Evolutionary conservation across 37 sponge, comb jelly and placozoan species (phyloP).

Genomic region (Cladorhizidae sp.): DNA sequence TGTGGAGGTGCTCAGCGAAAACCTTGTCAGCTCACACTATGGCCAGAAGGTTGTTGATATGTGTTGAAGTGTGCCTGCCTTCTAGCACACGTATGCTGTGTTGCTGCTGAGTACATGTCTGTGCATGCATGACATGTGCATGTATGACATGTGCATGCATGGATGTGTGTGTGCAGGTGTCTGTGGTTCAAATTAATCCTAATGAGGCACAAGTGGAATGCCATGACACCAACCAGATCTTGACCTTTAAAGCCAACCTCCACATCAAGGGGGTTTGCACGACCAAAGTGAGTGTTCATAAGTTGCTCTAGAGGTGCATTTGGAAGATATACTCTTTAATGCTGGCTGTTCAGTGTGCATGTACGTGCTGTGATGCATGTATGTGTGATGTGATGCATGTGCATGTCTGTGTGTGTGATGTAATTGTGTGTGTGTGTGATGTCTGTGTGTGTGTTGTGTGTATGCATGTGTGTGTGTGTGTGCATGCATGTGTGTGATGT

Average conservation of each 20-base stretch:
- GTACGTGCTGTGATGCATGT: no score
- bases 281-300: slow-evolving; percentile 45
- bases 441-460: no score
- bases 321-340: no score
- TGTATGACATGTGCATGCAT: background rate
- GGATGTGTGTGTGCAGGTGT: slow-evolving; percentile 44
- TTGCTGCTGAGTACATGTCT: no score
- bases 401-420: background rate
- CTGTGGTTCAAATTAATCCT: slow-evolving; percentile 75
- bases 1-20: slow-evolving; percentile 62
- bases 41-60: no score
- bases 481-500: background rate
- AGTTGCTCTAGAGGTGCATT: background rate
- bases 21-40: background rate
- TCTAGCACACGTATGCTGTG: no score
- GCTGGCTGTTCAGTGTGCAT: no score
- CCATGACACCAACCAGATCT: slow-evolving; percentile 28
- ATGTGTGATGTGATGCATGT: no score
- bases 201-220: slow-evolving; percentile 53
- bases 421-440: background rate
- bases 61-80: background rate
- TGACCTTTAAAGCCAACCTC: slow-evolving; percentile 58
- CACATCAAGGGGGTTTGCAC: slow-evolving; percentile 69
- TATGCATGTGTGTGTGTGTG: no score
- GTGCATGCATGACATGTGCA: no score